Base-by-base conservation (phyloP, 2,797 vertebrate genomes). In the Mus caroli region DNA sequence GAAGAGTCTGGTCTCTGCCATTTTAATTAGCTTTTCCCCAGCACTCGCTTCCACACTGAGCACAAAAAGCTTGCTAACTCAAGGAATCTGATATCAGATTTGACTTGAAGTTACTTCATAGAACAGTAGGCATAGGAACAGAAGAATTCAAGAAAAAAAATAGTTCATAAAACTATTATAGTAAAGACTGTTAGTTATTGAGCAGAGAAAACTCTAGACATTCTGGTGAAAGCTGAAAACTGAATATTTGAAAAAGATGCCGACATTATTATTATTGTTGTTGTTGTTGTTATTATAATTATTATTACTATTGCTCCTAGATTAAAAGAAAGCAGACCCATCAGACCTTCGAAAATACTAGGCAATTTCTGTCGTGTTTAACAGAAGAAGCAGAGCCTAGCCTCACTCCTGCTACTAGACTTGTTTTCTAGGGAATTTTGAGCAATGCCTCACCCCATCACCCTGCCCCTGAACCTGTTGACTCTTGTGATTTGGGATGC, bases 141-240 rank as follows among this genome's bases (percentile, higher is more conserved):
- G 62, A 80, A 26, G 46, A 85, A 64, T 69, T 9, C 43, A 67
- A 8, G 43, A 76, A 67, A 73, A n/a, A 28, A 73, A n/a, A 28
- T 90, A 69, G 60, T 82, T 92, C 26, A 10, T 37, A n/a, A 31
- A 31, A 82, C 50, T 76, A 20, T 26, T 73, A 56, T 56, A 56
- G 73, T 28, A 82, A 92, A 92, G 7, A 95, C 3, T 40, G 87
- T 12, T 24, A 19, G 24, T 67, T 50, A 37, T 40, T 56, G 34
- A 71, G 58, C 60, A 40, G 62, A 94, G 24, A 94, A 92, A 73
- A 94, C 64, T 73, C 69, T 84, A 80, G 37, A 80, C 34, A 84
- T 91, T 86, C 14, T 22, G 24, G 26, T 88, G 19, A 40, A 43
- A 75, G 37, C 6, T 58, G 2, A 28, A 58, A 43, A 10, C 14